Percentiles rank a stretch among this genome's conserved stretches.
These are phyloP conservation scores for Glaucopsyche alexis DNA, from an alignment of 2,888 invertebrate genomes.

Conservation along the genomic window DNA sequence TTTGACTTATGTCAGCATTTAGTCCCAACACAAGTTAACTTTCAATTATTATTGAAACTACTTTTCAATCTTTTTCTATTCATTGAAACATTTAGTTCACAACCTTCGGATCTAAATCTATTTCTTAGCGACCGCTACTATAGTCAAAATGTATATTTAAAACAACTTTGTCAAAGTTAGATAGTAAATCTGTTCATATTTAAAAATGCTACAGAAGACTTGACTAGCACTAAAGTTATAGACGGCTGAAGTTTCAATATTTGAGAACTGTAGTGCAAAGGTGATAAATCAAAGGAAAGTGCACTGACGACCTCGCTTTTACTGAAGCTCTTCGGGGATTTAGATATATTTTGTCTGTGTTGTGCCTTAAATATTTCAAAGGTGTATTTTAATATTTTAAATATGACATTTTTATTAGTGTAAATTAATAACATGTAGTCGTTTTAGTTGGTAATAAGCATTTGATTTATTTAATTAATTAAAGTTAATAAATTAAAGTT, in stretches of 20 bases:
- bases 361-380: conserved; percentile 13
- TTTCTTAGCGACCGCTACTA: no score
- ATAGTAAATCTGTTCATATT: not conserved
- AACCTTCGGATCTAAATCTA: no score
- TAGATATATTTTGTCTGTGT: conserved; percentile 5
- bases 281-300: conserved; percentile 50
- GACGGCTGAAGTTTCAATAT: conserved; percentile 12
- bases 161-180: not conserved
- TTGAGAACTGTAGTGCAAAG: conserved; percentile 23
- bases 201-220: not conserved
- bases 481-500: no score
- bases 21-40: no score
- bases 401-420: not conserved
- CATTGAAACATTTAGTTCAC: no score
- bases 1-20: no score
- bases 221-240: not conserved
- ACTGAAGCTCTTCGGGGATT: conserved; percentile 25
- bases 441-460: not conserved
- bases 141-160: no score
- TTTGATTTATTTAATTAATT: no score
- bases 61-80: no score
- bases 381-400: not conserved
- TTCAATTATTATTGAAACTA: no score
- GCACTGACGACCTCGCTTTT: conserved; percentile 7
- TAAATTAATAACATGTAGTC: not conserved